These are phyloP conservation scores for Rhogogaster chlorosoma DNA, from an alignment of 2,888 invertebrate genomes.

Conservation along the genomic window DNA sequence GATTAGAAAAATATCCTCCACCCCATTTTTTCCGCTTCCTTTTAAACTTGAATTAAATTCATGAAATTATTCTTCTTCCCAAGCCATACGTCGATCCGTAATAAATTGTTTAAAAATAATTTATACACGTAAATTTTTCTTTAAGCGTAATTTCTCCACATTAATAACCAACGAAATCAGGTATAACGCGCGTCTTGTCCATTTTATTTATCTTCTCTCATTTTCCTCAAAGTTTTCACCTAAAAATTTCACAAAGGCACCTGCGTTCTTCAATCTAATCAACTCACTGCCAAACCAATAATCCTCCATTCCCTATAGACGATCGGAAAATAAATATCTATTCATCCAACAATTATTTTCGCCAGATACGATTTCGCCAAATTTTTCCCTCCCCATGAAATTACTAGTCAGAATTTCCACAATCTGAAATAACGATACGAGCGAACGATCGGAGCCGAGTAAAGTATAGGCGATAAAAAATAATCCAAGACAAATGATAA, in stretches of 20 bases:
- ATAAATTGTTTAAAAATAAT: neutral
- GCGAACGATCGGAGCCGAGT: neutral
- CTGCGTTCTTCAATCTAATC: neutral
- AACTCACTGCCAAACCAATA: neutral
- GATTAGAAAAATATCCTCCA: constrained; percentile 31
- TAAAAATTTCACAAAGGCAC: neutral
- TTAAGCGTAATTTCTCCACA: neutral
- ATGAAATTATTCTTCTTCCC: neutral
- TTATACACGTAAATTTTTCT: neutral
- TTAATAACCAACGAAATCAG: constrained; percentile 4
- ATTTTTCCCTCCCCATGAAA: neutral
- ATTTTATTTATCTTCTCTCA: neutral
- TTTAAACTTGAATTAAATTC: neutral
- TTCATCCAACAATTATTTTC: neutral
- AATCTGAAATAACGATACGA: neutral
- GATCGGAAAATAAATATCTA: neutral
- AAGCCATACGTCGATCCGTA: neutral
- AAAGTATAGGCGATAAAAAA: neutral
- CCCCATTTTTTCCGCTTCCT: neutral
- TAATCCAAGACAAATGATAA: neutral
- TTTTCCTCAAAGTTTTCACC: neutral
- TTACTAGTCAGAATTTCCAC: neutral
- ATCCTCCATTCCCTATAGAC: neutral
- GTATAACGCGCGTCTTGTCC: neutral
- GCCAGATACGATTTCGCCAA: neutral